Conservation (phyloP, 2,888 invertebrate species). For the Thalpophila matura region DNA sequence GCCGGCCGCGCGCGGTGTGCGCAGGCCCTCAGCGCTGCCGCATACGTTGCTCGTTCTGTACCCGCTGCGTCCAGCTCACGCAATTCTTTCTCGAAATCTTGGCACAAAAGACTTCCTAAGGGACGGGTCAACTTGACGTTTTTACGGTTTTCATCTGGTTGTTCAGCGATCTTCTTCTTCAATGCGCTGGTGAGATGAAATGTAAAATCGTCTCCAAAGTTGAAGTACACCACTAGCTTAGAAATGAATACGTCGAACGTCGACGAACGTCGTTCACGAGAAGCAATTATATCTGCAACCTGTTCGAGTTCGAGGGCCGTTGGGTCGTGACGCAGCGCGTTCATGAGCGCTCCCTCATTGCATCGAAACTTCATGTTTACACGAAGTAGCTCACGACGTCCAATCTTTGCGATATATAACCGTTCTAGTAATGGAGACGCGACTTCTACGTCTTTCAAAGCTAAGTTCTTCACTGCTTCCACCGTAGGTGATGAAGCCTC, state of each 20-base stretch:
- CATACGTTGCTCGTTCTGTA: constrained; percentile 49
- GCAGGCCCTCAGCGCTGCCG: constrained; percentile 70
- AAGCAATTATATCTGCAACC: constrained; percentile 57
- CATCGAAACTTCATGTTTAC: constrained; percentile 69
- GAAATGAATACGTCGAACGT: constrained; percentile 69
- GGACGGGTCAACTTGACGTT: not conserved
- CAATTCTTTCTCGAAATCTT: constrained; percentile 46
- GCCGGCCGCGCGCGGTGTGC: constrained; percentile 69
- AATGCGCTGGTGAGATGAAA: constrained; percentile 25
- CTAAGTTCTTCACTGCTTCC: constrained; percentile 61
- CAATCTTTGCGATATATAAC: constrained; percentile 69
- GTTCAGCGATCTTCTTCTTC: not conserved
- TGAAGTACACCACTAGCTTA: constrained; percentile 74
- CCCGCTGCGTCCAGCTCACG: constrained; percentile 47
- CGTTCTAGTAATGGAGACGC: constrained; percentile 63
- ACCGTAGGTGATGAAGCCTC: constrained; percentile 63
- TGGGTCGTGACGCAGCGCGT: constrained; percentile 76
- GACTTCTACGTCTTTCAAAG: constrained; percentile 56
- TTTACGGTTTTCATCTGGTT: not conserved
- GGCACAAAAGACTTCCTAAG: constrained; percentile 8
- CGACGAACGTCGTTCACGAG: constrained; percentile 41
- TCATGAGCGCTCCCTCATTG: constrained; percentile 74
- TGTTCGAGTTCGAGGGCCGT: constrained; percentile 62
- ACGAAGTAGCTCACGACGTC: constrained; percentile 71
- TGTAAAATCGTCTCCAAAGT: constrained; percentile 71